Conservation (phyloP, 2,113 vertebrate species). For the Myotis yumanensis region DNA sequence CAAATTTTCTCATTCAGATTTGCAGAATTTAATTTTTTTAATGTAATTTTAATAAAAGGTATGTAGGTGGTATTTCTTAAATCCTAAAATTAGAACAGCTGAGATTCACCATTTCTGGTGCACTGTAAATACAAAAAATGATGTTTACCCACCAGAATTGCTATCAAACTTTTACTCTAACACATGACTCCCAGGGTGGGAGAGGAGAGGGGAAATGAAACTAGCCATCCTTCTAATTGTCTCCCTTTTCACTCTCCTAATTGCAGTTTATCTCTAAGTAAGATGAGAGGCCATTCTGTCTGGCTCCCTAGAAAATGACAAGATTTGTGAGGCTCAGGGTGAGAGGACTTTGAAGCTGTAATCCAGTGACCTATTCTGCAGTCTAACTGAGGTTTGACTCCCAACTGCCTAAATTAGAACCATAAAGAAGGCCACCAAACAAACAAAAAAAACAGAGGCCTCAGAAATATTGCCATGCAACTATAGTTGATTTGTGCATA, state of each 20-base stretch:
- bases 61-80: not conserved
- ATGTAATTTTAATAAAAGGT: not conserved
- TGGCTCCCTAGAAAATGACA: not conserved
- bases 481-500: not conserved
- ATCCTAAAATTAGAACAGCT: not conserved
- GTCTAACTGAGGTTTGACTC: not conserved
- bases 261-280: not conserved
- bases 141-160: not conserved
- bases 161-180: not conserved
- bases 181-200: not conserved
- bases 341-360: not conserved
- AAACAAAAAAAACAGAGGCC: not conserved
- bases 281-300: not conserved
- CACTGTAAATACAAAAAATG: not conserved
- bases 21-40: constrained; percentile 6
- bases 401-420: not conserved
- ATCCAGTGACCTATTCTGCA: not conserved
- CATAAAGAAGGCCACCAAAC: not conserved
- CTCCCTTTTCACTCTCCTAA: not conserved
- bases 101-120: not conserved
- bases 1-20: constrained; percentile 12
- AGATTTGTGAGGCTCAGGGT: not conserved
- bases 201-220: not conserved
- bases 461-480: not conserved
- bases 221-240: not conserved